Base-by-base conservation (phyloP, 1,140 invertebrate species). In the Eriosoma lanigerum region DNA sequence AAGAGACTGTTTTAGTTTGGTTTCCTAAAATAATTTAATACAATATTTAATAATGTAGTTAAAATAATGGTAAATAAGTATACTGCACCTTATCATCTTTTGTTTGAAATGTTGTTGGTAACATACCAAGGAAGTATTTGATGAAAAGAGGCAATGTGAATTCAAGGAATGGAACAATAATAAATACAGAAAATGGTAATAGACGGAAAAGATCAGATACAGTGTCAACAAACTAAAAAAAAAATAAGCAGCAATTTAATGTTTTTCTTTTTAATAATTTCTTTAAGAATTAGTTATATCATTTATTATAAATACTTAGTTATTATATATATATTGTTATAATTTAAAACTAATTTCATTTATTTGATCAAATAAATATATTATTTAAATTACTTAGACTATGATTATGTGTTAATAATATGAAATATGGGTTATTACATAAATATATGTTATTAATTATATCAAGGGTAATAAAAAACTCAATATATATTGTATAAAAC, bases 91-190 rank as follows among this genome's bases (percentile, higher is more conserved):
- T 94, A 85, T 97, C 96, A 83, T 90, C 91, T 38, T 90, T 89
- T 29, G 96, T 96, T 88, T 97, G 93, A 88, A 99, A 99, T 76
- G 97, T 99, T 29, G 96, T 98, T 52, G 98, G 98, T 82, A 99
- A 88, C 94, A 99, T 96, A 76, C 93, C 93, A 44, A 98, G 98
- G 86, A 99, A 99, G 26, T 99, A 88, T 88, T 98, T 98, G 10
- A 99, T 91, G 83, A 93, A 95, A 26, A 99, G 84, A 19, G 98
- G 98, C 81, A 99, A 88, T 26, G 97, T 86, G 83, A 99, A 91
- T 87, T 99, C 98, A 93, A 99, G 95, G 85, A 99, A 99, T 75
- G 98, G 98, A 80, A 99, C 94, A 84, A 98, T 92, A 82, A 99
- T 93, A 85, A 99, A 98, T 70, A 99, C 94, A 58, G 97, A 96